Conservation (phyloP, 35 echinoderm and acorn worm species). For the Amphiura filiformis region DNA sequence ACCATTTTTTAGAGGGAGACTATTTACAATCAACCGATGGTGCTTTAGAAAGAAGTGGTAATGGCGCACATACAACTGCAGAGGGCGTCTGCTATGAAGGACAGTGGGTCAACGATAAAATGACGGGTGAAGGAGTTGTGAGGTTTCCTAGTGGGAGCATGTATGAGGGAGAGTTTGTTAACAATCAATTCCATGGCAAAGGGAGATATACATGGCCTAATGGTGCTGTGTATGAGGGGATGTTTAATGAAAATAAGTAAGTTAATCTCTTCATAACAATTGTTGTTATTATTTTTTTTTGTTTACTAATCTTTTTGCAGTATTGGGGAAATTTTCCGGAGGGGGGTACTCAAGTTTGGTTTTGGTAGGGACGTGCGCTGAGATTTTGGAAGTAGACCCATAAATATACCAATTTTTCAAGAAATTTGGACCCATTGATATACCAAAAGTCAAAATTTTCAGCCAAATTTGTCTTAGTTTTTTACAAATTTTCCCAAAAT, state of each 20-base stretch:
- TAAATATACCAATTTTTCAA: too few species aligned
- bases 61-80: slow-evolving; percentile 64
- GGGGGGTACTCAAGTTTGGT: neutral
- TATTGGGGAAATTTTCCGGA: neutral
- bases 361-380: neutral
- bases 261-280: neutral
- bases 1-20: slow-evolving; percentile 76
- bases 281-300: neutral
- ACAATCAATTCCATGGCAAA: slow-evolving; percentile 90
- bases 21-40: slow-evolving; percentile 72
- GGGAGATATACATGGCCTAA: slow-evolving; percentile 83
- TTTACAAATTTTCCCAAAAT: too few species aligned
- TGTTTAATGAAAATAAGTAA: slow-evolving; percentile 81
- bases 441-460: too few species aligned
- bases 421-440: too few species aligned
- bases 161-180: slow-evolving; percentile 86
- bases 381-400: neutral
- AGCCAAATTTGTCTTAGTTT: too few species aligned
- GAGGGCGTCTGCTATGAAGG: slow-evolving; percentile 79
- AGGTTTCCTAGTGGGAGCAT: slow-evolving; percentile 64
- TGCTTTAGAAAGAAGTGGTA: slow-evolving; percentile 68
- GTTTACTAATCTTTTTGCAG: neutral
- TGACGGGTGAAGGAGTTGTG: slow-evolving; percentile 81
- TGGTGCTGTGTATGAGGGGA: slow-evolving; percentile 81
- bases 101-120: slow-evolving; percentile 81